Base-by-base conservation (phyloP, 2,113 vertebrate genomes). In the Microtus ochrogaster region DNA sequence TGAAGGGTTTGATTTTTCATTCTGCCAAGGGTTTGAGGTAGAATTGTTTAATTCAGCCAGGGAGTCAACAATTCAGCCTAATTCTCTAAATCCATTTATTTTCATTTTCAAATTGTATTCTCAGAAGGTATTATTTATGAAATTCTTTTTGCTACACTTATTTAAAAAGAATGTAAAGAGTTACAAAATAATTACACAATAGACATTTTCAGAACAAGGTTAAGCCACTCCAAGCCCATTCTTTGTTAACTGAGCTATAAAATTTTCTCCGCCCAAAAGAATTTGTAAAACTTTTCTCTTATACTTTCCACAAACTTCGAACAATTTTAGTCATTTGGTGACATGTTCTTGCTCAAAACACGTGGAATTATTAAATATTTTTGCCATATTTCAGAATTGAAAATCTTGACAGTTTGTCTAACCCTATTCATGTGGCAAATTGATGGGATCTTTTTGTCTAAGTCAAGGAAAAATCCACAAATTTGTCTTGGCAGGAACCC, bases 31-130 rank as follows among this genome's bases (percentile, higher is more conserved):
- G 65, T 96, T 74, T 96, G 73, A 90, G 70, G 61, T 33, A 24
- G 61, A 94, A 89, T 96, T 94, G 92, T 93, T 97, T 96, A 95
- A 94, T 94, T 96, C 66, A 96, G 44, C 22, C 76, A 92, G 44
- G 91, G 33, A 97, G 73, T 96, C 77, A 96, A 96, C 78, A 97
- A 97, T 86, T 94, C 82, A 94, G 78, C 82, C 33, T 93, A 97
- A 94, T 96, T 97, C 83, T 90, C 83, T 96, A 95, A 96, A 97
- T 96, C 55, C 95, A 79, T 73, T 93, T 97, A 96, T 96, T 97
- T 97, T 96, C 49, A 66, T 95, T 96, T 94, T 70, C 70, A 95
- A 96, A 97, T 92, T 95, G 19, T 96, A 96, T 97, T 97, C 97
- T 74, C 68, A 95, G 78, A 96, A 96, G 55, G 24, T 4, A 11